phyloP scores from a whole-genome alignment of 2,113 vertebrate genomes.

The Capreolus pygargus region DNA sequence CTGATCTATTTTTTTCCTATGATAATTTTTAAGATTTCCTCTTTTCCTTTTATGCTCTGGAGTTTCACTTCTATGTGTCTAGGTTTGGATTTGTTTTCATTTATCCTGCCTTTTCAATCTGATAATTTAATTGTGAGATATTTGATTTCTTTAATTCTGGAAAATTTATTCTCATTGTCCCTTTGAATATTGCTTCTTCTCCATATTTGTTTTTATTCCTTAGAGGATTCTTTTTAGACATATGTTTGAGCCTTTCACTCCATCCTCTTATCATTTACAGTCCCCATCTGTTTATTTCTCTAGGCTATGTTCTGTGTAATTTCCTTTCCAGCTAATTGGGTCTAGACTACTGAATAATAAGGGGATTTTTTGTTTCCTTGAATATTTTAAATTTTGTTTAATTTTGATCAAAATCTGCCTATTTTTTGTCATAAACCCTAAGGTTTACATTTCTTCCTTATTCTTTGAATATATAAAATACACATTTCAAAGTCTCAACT shows the following conservation, averaged over 20 bases:
- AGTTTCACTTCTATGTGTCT: background rate
- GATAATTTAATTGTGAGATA: background rate
- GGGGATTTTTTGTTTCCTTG: background rate
- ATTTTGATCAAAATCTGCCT: background rate
- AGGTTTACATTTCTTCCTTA: background rate
- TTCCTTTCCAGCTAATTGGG: background rate
- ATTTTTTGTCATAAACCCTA: background rate
- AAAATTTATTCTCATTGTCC: background rate
- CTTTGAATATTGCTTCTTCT: background rate
- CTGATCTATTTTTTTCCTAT: background rate
- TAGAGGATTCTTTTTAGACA: background rate
- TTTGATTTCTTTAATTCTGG: background rate
- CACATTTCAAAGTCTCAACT: background rate
- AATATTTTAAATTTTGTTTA: background rate
- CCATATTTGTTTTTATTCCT: background rate
- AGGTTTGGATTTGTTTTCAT: background rate
- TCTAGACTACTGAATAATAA: background rate
- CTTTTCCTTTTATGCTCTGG: background rate
- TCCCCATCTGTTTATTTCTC: background rate
- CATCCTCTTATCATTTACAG: background rate
- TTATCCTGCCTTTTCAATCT: background rate
- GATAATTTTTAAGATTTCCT: background rate
- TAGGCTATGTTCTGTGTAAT: background rate
- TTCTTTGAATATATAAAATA: background rate
- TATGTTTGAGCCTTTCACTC: background rate